Percentiles rank a stretch among this genome's conserved stretches.
Evolutionary conservation across 2,797 vertebrate species (phyloP).

Genomic region (Tenualosa ilisha): DNA sequence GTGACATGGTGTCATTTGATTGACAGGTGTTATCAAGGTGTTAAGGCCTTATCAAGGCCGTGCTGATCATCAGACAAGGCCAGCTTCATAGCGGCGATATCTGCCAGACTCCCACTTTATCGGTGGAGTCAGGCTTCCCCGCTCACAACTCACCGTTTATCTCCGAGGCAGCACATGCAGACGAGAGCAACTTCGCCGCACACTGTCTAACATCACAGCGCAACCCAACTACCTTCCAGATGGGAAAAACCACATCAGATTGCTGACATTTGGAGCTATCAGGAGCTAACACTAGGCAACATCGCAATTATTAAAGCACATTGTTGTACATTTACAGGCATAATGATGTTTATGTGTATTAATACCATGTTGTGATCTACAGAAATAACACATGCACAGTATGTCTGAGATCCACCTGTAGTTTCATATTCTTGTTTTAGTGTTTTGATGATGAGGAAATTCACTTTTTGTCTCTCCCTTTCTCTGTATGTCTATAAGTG

Average conservation of each 20-base stretch:
- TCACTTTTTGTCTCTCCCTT: neutral
- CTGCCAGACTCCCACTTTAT: conserved; percentile 42
- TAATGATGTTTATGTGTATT: no score
- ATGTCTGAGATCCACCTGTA: neutral
- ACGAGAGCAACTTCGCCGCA: conserved; percentile 23
- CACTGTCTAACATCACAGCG: neutral
- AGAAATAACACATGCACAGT: neutral
- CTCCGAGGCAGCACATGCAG: conserved; percentile 31
- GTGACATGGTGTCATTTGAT: conserved; percentile 44
- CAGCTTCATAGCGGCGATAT: conserved; percentile 38
- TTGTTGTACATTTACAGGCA: no score
- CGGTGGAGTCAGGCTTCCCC: conserved; percentile 37
- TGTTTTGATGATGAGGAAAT: neutral
- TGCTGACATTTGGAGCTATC: neutral
- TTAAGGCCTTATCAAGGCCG: conserved; percentile 42
- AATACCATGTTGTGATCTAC: neutral
- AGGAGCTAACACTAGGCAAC: no score
- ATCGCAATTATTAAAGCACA: no score
- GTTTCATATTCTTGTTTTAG: neutral
- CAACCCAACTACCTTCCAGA: neutral
- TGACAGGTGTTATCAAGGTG: conserved; percentile 47
- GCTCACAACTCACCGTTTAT: conserved; percentile 8
- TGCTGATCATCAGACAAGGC: conserved; percentile 46
- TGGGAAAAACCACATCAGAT: neutral
- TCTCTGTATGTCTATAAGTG: neutral